Evolutionary conservation across 1,140 invertebrate species (phyloP).

Genomic region (Drosophila subobscura): DNA sequence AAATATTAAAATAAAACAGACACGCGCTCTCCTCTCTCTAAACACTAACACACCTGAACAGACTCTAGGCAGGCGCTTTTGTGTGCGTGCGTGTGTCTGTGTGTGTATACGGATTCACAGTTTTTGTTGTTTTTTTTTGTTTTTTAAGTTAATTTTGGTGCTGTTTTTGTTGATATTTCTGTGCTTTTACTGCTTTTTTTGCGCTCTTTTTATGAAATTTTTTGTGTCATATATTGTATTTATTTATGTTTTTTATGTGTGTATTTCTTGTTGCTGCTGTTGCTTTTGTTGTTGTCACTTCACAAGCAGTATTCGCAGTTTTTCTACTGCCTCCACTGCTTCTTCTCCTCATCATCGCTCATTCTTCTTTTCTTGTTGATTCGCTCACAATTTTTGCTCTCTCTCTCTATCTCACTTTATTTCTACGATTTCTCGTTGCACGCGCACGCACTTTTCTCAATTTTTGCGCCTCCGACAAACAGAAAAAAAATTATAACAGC

Average conservation of each 20-base stretch:
- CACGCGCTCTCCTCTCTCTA: constrained; percentile 43
- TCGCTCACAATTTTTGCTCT: constrained; percentile 38
- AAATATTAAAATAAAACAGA: constrained; percentile 67
- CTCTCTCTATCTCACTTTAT: neutral
- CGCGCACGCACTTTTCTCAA: constrained; percentile 33
- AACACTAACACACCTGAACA: constrained; percentile 51
- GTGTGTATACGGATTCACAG: constrained; percentile 57
- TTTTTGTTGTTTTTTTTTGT: constrained; percentile 54
- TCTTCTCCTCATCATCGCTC: constrained; percentile 58
- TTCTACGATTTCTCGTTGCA: constrained; percentile 11
- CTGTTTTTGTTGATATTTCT: constrained; percentile 38
- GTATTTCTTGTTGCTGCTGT: constrained; percentile 15
- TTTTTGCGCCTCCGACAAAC: constrained; percentile 15
- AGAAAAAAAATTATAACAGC: constrained; percentile 21
- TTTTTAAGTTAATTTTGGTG: constrained; percentile 47
- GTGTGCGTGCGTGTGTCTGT: constrained; percentile 23
- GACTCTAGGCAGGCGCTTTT: constrained; percentile 3
- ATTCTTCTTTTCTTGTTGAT: constrained; percentile 58
- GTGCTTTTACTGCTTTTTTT: constrained; percentile 37
- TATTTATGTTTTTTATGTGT: constrained; percentile 36
- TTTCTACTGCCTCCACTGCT: constrained; percentile 56
- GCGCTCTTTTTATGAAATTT: constrained; percentile 13
- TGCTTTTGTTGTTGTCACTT: constrained; percentile 55
- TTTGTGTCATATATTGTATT: constrained; percentile 14
- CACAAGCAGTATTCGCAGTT: constrained; percentile 61